A percentile compares a stretch with the other conserved stretches of the same genome.
phyloP scores from a whole-genome alignment of 2,888 invertebrate species.

The Kuschelorhynchus macadamiae region DNA sequence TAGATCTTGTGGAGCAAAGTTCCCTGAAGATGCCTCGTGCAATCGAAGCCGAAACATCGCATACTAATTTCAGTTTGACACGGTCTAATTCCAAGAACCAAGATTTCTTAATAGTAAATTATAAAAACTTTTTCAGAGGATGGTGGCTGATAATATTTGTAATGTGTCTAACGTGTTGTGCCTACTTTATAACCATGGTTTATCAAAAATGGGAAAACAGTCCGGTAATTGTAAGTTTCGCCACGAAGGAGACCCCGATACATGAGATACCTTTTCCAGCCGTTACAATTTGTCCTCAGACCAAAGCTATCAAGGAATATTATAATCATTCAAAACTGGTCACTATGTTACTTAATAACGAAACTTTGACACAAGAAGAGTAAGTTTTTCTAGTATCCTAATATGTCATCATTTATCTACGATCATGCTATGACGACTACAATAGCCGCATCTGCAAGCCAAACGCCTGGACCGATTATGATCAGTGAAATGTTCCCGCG shows the following conservation, averaged over 20 bases:
- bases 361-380: conserved; percentile 70
- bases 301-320: conserved; percentile 67
- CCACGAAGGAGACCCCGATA: conserved; percentile 78
- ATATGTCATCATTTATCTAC: too few species aligned
- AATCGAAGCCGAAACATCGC: too few species aligned
- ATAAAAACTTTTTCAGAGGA: conserved; percentile 13
- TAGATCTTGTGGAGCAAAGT: too few species aligned
- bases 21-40: too few species aligned
- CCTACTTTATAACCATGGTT: conserved; percentile 16
- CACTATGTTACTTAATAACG: conserved; percentile 59
- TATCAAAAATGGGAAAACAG: conserved; percentile 69
- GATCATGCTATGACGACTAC: too few species aligned
- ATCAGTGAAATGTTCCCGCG: too few species aligned
- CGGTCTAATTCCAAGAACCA: too few species aligned
- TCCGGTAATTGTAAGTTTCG: conserved; percentile 82
- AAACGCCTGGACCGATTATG: too few species aligned
- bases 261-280: conserved; percentile 72
- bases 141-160: conserved; percentile 25
- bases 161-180: conserved; percentile 16
- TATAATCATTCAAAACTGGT: conserved; percentile 76
- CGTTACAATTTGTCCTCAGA: conserved; percentile 63
- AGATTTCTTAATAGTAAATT: too few species aligned
- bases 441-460: too few species aligned
- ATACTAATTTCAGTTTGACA: too few species aligned
- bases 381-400: too few species aligned